These are phyloP conservation scores for Dendroctonus valens DNA, from an alignment of 1,140 invertebrate genomes.

Conservation along the genomic window DNA sequence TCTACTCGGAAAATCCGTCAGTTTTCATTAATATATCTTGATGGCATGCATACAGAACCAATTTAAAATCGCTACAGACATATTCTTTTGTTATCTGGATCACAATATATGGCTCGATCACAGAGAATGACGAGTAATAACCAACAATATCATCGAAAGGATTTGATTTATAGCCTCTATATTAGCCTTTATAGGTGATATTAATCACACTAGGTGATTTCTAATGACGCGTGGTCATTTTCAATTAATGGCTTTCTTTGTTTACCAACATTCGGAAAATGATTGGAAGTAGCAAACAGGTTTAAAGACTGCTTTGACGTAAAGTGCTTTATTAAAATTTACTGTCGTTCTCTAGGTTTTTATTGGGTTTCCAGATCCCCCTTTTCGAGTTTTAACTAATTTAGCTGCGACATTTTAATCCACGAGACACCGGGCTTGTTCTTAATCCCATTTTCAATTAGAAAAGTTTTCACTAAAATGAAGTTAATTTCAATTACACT, in stretches of 20 bases:
- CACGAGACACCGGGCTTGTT: background rate
- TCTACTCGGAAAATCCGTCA: too few species aligned
- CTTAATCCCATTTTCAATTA: conserved; percentile 2
- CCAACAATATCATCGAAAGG: conserved; percentile 11
- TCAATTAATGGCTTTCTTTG: too few species aligned
- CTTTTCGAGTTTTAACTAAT: conserved; percentile 5
- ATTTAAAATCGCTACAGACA: background rate
- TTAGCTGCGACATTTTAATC: conserved; percentile 4
- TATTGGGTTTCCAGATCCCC: background rate
- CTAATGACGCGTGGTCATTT: too few species aligned
- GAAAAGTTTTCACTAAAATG: background rate
- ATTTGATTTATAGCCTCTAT: conserved; percentile 12
- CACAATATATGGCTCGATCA: background rate
- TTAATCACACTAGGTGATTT: too few species aligned
- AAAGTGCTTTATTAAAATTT: too few species aligned
- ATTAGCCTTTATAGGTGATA: background rate
- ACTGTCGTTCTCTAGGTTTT: too few species aligned
- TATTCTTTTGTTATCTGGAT: background rate
- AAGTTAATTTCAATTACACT: background rate
- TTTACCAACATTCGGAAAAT: too few species aligned
- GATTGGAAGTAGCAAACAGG: too few species aligned
- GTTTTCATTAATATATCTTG: conserved; percentile 2
- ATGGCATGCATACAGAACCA: background rate
- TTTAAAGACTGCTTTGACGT: too few species aligned
- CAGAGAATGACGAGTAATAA: conserved; percentile 10